Conservation (phyloP, 2,888 invertebrate genomes). For the Agriopis marginaria region DNA sequence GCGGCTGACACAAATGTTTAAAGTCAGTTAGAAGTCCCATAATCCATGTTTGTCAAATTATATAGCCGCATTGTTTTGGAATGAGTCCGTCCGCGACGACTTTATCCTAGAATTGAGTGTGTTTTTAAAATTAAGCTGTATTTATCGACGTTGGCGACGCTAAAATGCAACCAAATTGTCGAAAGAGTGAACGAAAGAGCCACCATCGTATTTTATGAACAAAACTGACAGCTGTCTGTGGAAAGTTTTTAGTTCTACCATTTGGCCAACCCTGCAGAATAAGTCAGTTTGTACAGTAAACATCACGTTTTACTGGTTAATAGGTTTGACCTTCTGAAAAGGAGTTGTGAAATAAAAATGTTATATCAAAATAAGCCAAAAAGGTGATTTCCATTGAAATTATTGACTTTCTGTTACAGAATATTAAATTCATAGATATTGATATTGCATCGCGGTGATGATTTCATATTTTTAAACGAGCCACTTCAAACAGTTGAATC, state of each 20-base stretch:
- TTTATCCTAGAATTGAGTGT: background rate
- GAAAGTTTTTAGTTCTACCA: background rate
- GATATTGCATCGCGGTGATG: too few species aligned
- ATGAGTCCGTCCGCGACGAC: constrained; percentile 15
- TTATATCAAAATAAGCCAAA: background rate
- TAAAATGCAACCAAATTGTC: background rate
- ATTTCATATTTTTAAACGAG: too few species aligned
- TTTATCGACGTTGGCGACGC: constrained; percentile 1
- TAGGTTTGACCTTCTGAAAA: constrained; percentile 14
- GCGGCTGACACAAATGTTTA: background rate
- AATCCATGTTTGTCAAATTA: constrained; percentile 24
- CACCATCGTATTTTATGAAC: background rate
- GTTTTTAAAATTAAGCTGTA: constrained; percentile 13
- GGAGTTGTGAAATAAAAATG: background rate
- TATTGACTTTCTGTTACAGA: too few species aligned
- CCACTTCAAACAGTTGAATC: too few species aligned
- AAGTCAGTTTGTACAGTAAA: background rate
- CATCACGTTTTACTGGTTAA: constrained; percentile 2
- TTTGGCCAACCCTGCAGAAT: background rate
- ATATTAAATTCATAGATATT: too few species aligned
- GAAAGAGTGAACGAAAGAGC: background rate
- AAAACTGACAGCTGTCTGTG: background rate
- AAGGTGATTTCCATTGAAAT: too few species aligned
- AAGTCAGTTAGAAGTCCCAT: background rate
- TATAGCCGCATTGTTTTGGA: constrained; percentile 19